Conservation (phyloP, 2,113 vertebrate genomes). For the Sceloporus undulatus region DNA sequence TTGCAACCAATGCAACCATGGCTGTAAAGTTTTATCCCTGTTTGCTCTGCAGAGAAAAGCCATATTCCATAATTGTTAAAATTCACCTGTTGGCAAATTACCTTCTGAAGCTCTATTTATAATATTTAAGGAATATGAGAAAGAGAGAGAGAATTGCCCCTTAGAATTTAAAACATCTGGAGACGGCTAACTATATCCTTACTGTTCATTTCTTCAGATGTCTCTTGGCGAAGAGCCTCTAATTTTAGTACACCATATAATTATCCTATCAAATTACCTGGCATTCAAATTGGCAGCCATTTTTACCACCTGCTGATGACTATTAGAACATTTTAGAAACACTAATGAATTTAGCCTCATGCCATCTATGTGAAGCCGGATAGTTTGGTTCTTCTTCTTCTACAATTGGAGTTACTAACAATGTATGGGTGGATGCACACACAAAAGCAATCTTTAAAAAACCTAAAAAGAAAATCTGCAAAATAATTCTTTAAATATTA, state of each 20-base stretch:
- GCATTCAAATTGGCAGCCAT: slow-evolving; percentile 46
- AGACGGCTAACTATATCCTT: slow-evolving; percentile 13
- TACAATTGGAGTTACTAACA: slow-evolving; percentile 42
- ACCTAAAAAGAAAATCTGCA: no score
- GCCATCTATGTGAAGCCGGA: slow-evolving; percentile 48
- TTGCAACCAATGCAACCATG: not conserved
- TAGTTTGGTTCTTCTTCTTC: slow-evolving; percentile 46
- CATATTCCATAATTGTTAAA: not conserved
- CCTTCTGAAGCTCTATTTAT: not conserved
- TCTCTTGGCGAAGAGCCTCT: slow-evolving; percentile 33
- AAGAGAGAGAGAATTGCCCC: not conserved
- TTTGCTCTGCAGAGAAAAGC: slow-evolving; percentile 11
- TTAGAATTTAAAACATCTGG: slow-evolving; percentile 25
- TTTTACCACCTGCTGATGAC: slow-evolving; percentile 42
- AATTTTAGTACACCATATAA: slow-evolving; percentile 49
- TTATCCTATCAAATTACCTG: slow-evolving; percentile 52
- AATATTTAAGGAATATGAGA: slow-evolving; percentile 4
- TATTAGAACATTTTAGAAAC: slow-evolving; percentile 30
- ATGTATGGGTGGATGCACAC: not conserved
- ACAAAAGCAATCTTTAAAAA: not conserved
- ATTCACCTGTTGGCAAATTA: not conserved
- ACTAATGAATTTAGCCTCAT: slow-evolving; percentile 62
- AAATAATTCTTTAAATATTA: not conserved
- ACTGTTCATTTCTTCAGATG: slow-evolving; percentile 37
- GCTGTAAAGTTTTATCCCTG: not conserved